Percentiles rank a stretch among this genome's conserved stretches.
Conservation (phyloP, 2,888 invertebrate genomes). For the Myathropa florea region DNA sequence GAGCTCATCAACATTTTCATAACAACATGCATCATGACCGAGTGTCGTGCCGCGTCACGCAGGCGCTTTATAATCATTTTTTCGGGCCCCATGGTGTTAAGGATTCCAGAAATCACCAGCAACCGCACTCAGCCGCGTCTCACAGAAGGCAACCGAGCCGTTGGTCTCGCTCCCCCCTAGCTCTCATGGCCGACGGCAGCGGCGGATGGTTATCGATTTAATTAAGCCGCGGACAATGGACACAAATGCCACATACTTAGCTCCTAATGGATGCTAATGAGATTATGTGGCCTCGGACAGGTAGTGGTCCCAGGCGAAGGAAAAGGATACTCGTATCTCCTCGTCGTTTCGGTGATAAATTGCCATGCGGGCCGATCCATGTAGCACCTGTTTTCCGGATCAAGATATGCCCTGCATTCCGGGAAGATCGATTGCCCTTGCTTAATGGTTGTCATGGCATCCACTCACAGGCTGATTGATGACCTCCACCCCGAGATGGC, state of each 20-base stretch:
- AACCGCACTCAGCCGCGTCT: constrained; percentile 28
- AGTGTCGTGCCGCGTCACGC: constrained; percentile 52
- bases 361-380: constrained; percentile 29
- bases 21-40: constrained; percentile 60
- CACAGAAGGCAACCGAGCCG: constrained; percentile 19
- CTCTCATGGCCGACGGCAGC: neutral
- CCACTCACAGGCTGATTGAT: constrained; percentile 65
- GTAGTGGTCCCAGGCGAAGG: neutral
- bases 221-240: constrained; percentile 69
- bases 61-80: constrained; percentile 37
- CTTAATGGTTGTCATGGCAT: constrained; percentile 67
- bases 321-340: constrained; percentile 32
- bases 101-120: constrained; percentile 48
- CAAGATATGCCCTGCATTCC: constrained; percentile 36
- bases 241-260: constrained; percentile 68
- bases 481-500: constrained; percentile 20
- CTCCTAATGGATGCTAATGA: constrained; percentile 71
- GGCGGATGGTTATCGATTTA: constrained; percentile 62
- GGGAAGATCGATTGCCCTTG: constrained; percentile 63
- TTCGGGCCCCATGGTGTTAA: constrained; percentile 56
- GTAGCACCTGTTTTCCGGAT: constrained; percentile 66
- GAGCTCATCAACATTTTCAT: constrained; percentile 53
- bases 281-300: constrained; percentile 57
- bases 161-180: neutral
- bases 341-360: constrained; percentile 61